A percentile compares a stretch with the other conserved stretches of the same genome.
These are phyloP conservation scores for Hyperoplus immaculatus DNA, from an alignment of 2,797 vertebrate genomes.

Conservation along the genomic window DNA sequence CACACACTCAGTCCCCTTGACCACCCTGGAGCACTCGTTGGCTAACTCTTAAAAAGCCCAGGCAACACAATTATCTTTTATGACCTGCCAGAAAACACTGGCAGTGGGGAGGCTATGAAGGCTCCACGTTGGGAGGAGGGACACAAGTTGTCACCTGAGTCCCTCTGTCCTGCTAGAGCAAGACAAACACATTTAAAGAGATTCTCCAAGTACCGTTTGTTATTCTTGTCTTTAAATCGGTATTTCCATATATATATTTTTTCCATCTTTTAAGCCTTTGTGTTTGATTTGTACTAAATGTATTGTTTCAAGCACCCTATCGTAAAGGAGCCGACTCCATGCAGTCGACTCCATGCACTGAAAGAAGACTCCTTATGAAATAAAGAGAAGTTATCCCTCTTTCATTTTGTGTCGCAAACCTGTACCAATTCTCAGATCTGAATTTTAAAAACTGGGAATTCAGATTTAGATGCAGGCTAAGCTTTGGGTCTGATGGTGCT, in stretches of 20 bases:
- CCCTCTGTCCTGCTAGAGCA: conserved; percentile 40
- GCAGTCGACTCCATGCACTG: not conserved
- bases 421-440: not conserved
- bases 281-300: conserved; percentile 4
- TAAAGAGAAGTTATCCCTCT: not conserved
- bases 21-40: conserved; percentile 82
- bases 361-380: not conserved
- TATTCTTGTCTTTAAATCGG: not conserved
- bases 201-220: conserved; percentile 1
- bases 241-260: not conserved
- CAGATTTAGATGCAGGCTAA: not conserved
- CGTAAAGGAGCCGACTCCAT: not conserved
- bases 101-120: conserved; percentile 75
- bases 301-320: not conserved
- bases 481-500: not conserved
- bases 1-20: conserved; percentile 72
- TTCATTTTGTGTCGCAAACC: not conserved
- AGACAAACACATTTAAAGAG: conserved; percentile 12
- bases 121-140: conserved; percentile 54
- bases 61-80: conserved; percentile 89
- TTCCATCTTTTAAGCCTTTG: not conserved
- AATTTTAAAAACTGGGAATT: not conserved
- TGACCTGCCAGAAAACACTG: conserved; percentile 86
- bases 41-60: conserved; percentile 86
- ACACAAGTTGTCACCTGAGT: conserved; percentile 56